phyloP scores from a whole-genome alignment of 2,113 vertebrate species.

The Oncorhynchus tshawytscha region DNA sequence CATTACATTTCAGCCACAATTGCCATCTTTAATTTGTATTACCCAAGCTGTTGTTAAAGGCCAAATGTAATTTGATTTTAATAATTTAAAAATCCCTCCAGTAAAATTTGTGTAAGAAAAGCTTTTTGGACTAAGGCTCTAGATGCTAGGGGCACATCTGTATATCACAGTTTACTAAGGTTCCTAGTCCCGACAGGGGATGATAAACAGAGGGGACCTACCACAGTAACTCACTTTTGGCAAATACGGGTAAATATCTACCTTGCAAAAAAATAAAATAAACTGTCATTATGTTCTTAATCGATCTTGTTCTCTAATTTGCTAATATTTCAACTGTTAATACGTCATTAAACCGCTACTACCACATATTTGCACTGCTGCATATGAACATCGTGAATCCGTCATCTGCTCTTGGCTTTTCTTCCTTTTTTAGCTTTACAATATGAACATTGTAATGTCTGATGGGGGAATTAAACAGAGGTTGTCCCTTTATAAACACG shows the following conservation, averaged over 20 bases:
- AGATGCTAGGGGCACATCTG: constrained; percentile 48
- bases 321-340: constrained; percentile 21
- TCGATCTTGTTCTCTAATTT: constrained; percentile 17
- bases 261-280: constrained; percentile 30
- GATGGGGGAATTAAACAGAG: neutral
- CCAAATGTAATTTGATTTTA: constrained; percentile 79
- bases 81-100: constrained; percentile 72
- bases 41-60: constrained; percentile 71
- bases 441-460: neutral
- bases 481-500: neutral
- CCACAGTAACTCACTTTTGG: constrained; percentile 55
- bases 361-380: constrained; percentile 15
- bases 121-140: constrained; percentile 66
- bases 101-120: constrained; percentile 66
- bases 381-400: neutral
- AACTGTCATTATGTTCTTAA: constrained; percentile 24
- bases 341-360: constrained; percentile 31
- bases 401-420: neutral
- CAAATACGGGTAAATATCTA: constrained; percentile 38
- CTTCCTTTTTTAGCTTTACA: neutral
- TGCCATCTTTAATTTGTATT: constrained; percentile 74
- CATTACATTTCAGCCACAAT: constrained; percentile 70
- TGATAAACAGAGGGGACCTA: constrained; percentile 9
- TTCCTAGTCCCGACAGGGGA: constrained; percentile 40
- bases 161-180: constrained; percentile 63